phyloP scores from a whole-genome alignment of 2,888 invertebrate species.

The Syritta pipiens region DNA sequence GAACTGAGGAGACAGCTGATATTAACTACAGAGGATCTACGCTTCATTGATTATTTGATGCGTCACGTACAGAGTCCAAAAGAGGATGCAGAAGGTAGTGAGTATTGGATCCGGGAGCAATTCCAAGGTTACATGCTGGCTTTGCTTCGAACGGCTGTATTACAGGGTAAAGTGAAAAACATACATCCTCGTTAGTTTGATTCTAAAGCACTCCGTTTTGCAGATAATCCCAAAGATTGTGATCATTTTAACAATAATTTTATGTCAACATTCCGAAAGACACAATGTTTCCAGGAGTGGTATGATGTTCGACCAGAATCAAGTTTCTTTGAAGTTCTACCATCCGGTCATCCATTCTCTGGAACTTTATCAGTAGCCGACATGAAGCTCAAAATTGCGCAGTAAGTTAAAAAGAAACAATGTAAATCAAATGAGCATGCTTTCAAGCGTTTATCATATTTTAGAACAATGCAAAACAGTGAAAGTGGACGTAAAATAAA shows the following conservation, averaged over 20 bases:
- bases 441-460: constrained; percentile 71
- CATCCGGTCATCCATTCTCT: constrained; percentile 94
- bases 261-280: constrained; percentile 90
- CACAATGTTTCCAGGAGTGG: constrained; percentile 95
- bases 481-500: constrained; percentile 96
- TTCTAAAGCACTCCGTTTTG: no score
- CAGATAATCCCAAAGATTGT: constrained; percentile 83
- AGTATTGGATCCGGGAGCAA: constrained; percentile 97
- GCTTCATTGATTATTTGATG: constrained; percentile 96
- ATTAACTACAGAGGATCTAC: constrained; percentile 95
- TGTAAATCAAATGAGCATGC: neutral
- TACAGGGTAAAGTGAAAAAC: constrained; percentile 83
- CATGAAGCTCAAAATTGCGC: constrained; percentile 93
- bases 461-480: constrained; percentile 95
- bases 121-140: constrained; percentile 92
- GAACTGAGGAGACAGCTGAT: constrained; percentile 90
- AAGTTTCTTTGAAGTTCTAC: constrained; percentile 85
- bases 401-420: constrained; percentile 83
- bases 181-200: no score
- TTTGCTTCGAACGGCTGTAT: constrained; percentile 87
- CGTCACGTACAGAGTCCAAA: constrained; percentile 85
- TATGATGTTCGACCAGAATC: constrained; percentile 82
- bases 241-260: constrained; percentile 94
- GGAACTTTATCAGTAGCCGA: constrained; percentile 96
- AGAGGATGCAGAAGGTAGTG: constrained; percentile 93